Evolutionary conservation across 1,140 invertebrate species (phyloP).

Genomic region (Lepidurus apus): DNA sequence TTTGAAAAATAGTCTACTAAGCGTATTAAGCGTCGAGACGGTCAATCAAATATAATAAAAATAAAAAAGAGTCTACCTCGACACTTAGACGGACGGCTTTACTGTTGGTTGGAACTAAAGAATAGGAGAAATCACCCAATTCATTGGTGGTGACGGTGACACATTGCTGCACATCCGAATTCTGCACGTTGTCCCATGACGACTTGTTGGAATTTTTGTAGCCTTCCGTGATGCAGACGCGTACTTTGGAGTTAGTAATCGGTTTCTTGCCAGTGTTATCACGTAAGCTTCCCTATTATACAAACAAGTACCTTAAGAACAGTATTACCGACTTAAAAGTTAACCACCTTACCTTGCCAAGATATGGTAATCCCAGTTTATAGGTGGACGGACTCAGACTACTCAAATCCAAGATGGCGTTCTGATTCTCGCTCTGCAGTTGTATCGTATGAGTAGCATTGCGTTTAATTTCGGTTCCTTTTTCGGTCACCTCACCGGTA

Average conservation of each 20-base stretch:
- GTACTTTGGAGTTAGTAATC: slow-evolving; percentile 41
- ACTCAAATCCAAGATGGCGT: slow-evolving; percentile 44
- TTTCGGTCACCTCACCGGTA: slow-evolving; percentile 50
- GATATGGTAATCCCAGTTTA: slow-evolving; percentile 58
- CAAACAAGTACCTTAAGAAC: no score
- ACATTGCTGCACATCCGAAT: background rate
- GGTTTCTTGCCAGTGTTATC: slow-evolving; percentile 41
- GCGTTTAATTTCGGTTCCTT: slow-evolving; percentile 56
- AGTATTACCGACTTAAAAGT: no score
- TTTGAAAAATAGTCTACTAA: background rate
- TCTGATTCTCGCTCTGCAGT: slow-evolving; percentile 50
- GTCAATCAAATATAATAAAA: no score
- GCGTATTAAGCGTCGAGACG: no score
- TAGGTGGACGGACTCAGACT: slow-evolving; percentile 50
- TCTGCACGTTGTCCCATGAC: slow-evolving; percentile 33
- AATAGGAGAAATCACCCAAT: slow-evolving; percentile 39
- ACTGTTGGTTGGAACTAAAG: slow-evolving; percentile 34
- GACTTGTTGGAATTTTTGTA: slow-evolving; percentile 36
- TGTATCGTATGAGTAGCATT: slow-evolving; percentile 53
- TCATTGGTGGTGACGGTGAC: slow-evolving; percentile 37
- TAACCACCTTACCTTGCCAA: slow-evolving; percentile 50
- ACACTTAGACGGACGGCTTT: slow-evolving; percentile 32
- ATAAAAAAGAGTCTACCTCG: slow-evolving; percentile 33
- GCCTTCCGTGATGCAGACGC: slow-evolving; percentile 35
- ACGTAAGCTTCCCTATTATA: background rate